These are phyloP conservation scores for Corticium candelabrum DNA, from an alignment of 37 sponge, comb jelly and placozoan genomes.

Conservation along the genomic window DNA sequence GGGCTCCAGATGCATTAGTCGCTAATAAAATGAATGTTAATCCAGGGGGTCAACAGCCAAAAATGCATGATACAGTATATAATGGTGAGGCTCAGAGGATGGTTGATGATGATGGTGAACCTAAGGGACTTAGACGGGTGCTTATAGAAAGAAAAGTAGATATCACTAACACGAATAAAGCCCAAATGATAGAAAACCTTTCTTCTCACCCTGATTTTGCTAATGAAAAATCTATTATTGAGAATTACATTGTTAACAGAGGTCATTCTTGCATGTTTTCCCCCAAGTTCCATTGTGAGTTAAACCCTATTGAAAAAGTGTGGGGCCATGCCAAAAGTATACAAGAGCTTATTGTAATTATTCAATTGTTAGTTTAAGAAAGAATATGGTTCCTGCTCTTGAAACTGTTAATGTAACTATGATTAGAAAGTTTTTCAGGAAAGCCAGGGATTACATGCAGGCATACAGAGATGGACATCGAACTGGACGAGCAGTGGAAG, in stretches of 20 bases:
- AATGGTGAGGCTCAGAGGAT: constrained; percentile 22
- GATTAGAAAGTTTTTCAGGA: constrained; percentile 28
- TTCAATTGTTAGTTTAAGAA: constrained; percentile 23
- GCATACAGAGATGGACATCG: constrained; percentile 20
- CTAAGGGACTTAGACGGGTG: constrained; percentile 15
- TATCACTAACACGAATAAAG: constrained; percentile 27
- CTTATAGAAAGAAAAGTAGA: constrained; percentile 38
- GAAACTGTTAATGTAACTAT: constrained; percentile 12
- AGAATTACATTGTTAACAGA: constrained; percentile 15
- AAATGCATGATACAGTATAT: constrained; percentile 32
- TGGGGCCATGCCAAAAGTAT: constrained; percentile 36
- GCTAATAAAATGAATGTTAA: constrained; percentile 33
- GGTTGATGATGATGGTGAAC: constrained; percentile 13
- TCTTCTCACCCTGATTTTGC: constrained; percentile 23
- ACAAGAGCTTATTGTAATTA: constrained; percentile 27
- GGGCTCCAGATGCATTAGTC: constrained; percentile 19
- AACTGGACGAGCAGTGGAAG: background rate
- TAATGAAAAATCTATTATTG: constrained; percentile 11
- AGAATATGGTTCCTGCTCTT: constrained; percentile 26
- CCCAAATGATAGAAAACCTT: constrained; percentile 27
- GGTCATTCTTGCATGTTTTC: constrained; percentile 12
- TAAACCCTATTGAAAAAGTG: constrained; percentile 31
- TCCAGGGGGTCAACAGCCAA: constrained; percentile 43
- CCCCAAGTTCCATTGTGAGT: constrained; percentile 44
- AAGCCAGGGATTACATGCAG: constrained; percentile 24